A percentile compares a stretch with the other conserved stretches of the same genome.
Evolutionary conservation across 2,888 invertebrate species (phyloP).

Genomic region (Ametastegia equiseti): DNA sequence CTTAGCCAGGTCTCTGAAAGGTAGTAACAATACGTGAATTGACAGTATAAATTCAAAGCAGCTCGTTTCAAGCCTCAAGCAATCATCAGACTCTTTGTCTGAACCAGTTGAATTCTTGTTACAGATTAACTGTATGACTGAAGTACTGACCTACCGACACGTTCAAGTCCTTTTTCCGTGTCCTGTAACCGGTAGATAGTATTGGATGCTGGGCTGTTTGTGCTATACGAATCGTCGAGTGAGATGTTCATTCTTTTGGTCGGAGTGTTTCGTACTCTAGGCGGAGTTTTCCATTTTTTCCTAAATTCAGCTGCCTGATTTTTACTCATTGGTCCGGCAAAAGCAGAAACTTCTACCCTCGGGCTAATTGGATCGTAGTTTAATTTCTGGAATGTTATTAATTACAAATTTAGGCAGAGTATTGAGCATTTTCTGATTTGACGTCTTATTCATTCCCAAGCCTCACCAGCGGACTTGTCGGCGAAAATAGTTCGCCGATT

Average conservation of each 20-base stretch:
- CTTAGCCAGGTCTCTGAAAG: slow-evolving; percentile 82
- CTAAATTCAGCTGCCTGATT: slow-evolving; percentile 84
- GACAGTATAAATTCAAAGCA: not conserved
- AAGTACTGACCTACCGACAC: slow-evolving; percentile 82
- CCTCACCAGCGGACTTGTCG: slow-evolving; percentile 83
- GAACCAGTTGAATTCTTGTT: not conserved
- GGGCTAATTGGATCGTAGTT: slow-evolving; percentile 83
- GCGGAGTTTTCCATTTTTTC: slow-evolving; percentile 91
- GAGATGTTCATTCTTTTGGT: slow-evolving; percentile 53
- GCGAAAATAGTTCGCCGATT: slow-evolving; percentile 89
- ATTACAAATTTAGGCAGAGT: not conserved
- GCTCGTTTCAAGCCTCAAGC: not conserved
- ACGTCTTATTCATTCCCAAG: not conserved
- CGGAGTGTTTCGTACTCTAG: slow-evolving; percentile 75
- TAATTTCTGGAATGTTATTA: slow-evolving; percentile 77
- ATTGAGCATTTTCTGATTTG: slow-evolving; percentile 12
- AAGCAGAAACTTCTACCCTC: slow-evolving; percentile 87
- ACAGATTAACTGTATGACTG: slow-evolving; percentile 22
- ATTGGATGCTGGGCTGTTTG: slow-evolving; percentile 45
- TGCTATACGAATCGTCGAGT: slow-evolving; percentile 55
- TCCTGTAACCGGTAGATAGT: slow-evolving; percentile 81
- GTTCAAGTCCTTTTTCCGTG: slow-evolving; percentile 92
- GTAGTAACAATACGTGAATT: not conserved
- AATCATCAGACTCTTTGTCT: too few species aligned
- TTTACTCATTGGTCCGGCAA: slow-evolving; percentile 94